Base-by-base conservation (phyloP, 2,888 invertebrate species). In the Drosophila prolongata region DNA sequence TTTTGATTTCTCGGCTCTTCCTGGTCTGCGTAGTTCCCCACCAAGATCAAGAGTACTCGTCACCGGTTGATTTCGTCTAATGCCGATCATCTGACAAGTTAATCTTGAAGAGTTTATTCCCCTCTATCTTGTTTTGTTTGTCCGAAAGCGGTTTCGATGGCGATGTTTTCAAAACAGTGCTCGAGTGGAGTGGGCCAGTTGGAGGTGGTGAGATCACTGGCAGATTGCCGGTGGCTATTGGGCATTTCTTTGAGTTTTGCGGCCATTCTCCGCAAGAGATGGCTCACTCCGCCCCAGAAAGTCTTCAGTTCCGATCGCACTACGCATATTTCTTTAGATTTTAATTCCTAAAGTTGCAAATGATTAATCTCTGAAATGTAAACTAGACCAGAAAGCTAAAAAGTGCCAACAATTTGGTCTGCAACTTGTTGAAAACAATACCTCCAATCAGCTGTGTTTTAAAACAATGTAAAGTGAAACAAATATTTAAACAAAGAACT, bases 81-180 rank as follows among this genome's bases (percentile, higher is more conserved):
- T 40, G 46, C 55, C 65, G 66, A 66, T 73, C 75, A 73, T 58
- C 52, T 61, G 69, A 79, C 77, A 76, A 74, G 86, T 78, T 87
- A 58, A 82, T 76, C 88, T 88, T 87, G 88, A 81, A 80, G 76
- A 88, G 86, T 86, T 86, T 86, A 84, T 88, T 88, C 84, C 75
- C 88, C 88, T 62, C 40, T 56, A 24, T 49, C 30, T 55, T n/a
- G 56, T 54, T 62, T 58, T 59, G 65, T 55, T 58, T 40, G 40
- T 27, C 40, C 4, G 24, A 70, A 73, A 80, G 84, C 81, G 76
- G 87, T 87, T 84, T 74, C 37, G 60, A 70, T 83, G 77, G 65
- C 84, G 84, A 52, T 71, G 78, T 80, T 76, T 65, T 16, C 14
- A 70, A 65, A 76, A 24, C 38, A 38, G 34, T 37, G 34, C 38